Percentiles rank a stretch among this genome's conserved stretches.
These are phyloP conservation scores for Colossoma macropomum DNA, from an alignment of 2,113 vertebrate species.

Conservation along the genomic window DNA sequence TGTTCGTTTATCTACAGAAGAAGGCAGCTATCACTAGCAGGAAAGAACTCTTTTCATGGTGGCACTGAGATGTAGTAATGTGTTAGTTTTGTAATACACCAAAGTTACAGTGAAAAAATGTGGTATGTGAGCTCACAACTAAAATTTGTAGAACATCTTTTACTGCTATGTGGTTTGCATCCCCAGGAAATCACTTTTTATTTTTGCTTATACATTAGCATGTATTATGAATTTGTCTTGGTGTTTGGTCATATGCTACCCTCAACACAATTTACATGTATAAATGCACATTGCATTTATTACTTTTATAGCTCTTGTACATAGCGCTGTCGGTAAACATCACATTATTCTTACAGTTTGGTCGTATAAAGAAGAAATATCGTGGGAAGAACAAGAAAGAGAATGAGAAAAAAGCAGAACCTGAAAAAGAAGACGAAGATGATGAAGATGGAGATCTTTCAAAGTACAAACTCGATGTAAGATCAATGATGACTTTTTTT, in stretches of 20 bases:
- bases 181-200: too few relatives aligned
- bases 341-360: constrained; percentile 81
- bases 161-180: too few relatives aligned
- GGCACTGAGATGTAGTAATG: background rate
- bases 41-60: background rate
- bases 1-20: background rate
- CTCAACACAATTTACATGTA: too few relatives aligned
- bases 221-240: too few relatives aligned
- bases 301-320: too few relatives aligned
- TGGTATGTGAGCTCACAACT: too few relatives aligned
- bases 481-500: constrained; percentile 47
- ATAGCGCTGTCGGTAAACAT: too few relatives aligned
- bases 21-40: background rate
- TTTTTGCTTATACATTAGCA: too few relatives aligned
- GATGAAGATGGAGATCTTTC: constrained; percentile 95
- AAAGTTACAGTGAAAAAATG: background rate
- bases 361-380: constrained; percentile 98
- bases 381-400: constrained; percentile 89
- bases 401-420: constrained; percentile 86
- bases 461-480: constrained; percentile 95
- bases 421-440: constrained; percentile 84
- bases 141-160: too few relatives aligned
- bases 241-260: too few relatives aligned
- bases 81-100: background rate
- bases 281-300: too few relatives aligned